Evolutionary conservation across 2,888 invertebrate species (phyloP), one percentile per base, ranked within the genome.

Genomic region (Bellardia pandia): DNA sequence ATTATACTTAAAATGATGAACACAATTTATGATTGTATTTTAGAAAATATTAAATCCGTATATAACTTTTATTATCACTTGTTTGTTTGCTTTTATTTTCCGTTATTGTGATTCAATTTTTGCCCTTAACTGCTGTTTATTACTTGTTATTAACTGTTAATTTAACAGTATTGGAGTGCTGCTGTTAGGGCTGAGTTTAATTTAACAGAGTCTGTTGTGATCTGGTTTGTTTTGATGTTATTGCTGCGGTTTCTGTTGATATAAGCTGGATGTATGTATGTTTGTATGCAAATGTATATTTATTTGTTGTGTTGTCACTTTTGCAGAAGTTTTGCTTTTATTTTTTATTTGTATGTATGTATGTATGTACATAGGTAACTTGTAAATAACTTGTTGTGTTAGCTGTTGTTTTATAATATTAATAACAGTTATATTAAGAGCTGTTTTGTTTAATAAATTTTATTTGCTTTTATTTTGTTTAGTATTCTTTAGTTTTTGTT

Each of bases 381-480:
- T 23, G 8, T 23, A 7, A 14, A 68, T 7, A 48, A 78, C 48
- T 33, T 48, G 14, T 69, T 13, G 14, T 69, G 14, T 23, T 68
- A 14, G 13, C 53, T 56, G 56, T 64, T 64, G 45, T 64, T 40
- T 16, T 68, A 45, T 14, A 45, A 8, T 60, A 51, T 66, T 14
- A 45, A 8, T 60, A 51, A 42, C 64, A 66, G 37, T 76, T 40
- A 42, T 62, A 51, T 23, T 53, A 72, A 83, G 71, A 82, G 74
- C 75, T 82, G 82, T 82, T 68, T 66, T 48, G 37, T 48, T 48
- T 64, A 16, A 30, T 71, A 74, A 56, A 84, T 84, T 79, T 77
- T 64, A 68, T 56, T 85, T 86, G 84, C 42, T 86, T 76, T 33
- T 56, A 30, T 71, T 58, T 71, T 75, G 14, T 71, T 40, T 79